phyloP scores from a whole-genome alignment of 2,113 vertebrate species.

The Tretioscincus oriximinensis region DNA sequence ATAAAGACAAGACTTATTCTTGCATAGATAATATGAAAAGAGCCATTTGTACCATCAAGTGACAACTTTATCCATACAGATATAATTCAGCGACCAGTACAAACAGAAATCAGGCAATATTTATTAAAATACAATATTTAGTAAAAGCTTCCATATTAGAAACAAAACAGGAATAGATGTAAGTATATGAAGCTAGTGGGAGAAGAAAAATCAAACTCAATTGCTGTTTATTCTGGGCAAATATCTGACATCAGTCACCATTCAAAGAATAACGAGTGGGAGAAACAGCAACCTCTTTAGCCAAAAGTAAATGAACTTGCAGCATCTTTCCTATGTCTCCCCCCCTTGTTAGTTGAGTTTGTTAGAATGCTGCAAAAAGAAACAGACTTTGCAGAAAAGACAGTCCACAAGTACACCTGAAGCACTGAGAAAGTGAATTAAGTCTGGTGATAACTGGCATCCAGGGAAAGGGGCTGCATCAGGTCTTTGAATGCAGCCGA shows the following conservation, averaged over 20 bases:
- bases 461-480: not conserved
- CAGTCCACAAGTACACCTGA: not conserved
- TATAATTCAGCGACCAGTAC: slow-evolving; percentile 17
- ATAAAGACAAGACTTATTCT: not conserved
- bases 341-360: not conserved
- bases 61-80: slow-evolving; percentile 14
- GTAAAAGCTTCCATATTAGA: slow-evolving; percentile 17
- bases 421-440: not conserved
- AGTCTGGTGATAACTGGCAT: not conserved
- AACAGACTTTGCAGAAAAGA: not conserved
- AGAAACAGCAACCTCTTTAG: not conserved
- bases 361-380: not conserved
- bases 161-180: not conserved
- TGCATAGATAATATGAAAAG: not conserved
- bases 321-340: not conserved
- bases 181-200: not conserved
- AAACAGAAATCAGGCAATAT: slow-evolving; percentile 15
- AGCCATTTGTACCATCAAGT: not conserved
- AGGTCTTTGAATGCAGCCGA: not conserved
- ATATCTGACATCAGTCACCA: not conserved
- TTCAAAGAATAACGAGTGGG: not conserved
- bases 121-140: slow-evolving; percentile 30
- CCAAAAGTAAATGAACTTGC: not conserved
- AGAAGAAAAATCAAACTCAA: not conserved
- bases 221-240: not conserved